Conservation (phyloP, 1,140 invertebrate species). For the Sminthurides bifidus region DNA sequence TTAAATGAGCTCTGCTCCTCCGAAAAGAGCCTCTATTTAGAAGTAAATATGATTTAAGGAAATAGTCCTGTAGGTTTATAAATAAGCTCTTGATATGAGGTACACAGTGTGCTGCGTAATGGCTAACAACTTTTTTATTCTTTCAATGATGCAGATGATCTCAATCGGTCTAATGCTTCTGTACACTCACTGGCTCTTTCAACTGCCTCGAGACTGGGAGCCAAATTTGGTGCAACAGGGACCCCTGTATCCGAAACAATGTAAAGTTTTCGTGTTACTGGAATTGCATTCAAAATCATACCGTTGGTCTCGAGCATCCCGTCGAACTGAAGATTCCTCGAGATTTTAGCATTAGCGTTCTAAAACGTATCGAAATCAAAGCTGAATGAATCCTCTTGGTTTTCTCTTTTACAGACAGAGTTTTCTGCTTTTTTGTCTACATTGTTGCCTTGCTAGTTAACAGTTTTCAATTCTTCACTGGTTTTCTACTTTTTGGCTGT, state of each 20-base stretch:
- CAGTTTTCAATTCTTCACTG: conserved; percentile 5
- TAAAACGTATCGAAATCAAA: too few species aligned
- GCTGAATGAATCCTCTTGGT: not conserved
- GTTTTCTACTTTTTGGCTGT: not conserved
- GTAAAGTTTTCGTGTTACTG: not conserved
- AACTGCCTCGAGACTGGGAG: conserved; percentile 1
- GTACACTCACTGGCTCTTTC: not conserved
- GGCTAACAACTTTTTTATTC: not conserved
- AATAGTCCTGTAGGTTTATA: too few species aligned
- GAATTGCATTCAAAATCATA: not conserved
- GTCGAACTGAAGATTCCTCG: too few species aligned
- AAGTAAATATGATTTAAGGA: too few species aligned
- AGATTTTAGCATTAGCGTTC: too few species aligned
- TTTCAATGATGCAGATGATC: not conserved
- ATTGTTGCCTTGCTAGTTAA: conserved; percentile 3
- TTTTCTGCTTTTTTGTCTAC: conserved; percentile 7
- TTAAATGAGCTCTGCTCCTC: too few species aligned
- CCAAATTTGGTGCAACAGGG: not conserved
- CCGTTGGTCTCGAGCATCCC: too few species aligned
- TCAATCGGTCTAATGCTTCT: not conserved
- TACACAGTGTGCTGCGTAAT: too few species aligned
- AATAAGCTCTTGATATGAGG: too few species aligned
- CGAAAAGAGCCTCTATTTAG: too few species aligned
- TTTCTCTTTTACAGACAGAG: not conserved
- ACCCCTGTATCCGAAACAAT: conserved; percentile 1